Conservation (phyloP, 2,113 vertebrate species). For the Spea multiplicata region DNA sequence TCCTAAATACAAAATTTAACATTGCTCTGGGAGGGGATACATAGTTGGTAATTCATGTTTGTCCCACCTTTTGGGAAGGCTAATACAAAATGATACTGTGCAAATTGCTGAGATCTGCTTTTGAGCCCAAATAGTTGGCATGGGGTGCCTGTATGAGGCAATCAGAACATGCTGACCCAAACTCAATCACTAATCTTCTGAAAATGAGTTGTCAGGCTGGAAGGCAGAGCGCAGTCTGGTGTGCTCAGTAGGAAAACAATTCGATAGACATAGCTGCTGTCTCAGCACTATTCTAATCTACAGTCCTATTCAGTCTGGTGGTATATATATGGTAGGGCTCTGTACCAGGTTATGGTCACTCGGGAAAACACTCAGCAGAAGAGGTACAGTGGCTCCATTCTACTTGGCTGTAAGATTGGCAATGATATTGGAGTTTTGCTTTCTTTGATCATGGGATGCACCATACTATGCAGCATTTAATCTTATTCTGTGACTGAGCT, state of each 20-base stretch:
- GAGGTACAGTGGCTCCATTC: constrained; percentile 37
- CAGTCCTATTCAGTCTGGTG: constrained; percentile 74
- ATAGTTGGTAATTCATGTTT: background rate
- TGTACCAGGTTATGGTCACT: constrained; percentile 17
- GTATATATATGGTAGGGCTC: constrained; percentile 75
- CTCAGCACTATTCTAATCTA: constrained; percentile 76
- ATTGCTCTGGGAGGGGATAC: too few relatives aligned
- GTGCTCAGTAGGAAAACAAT: constrained; percentile 64
- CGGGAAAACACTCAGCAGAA: constrained; percentile 30
- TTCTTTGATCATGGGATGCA: constrained; percentile 11
- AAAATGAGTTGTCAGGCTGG: constrained; percentile 44
- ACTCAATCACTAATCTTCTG: constrained; percentile 58
- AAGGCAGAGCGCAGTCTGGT: constrained; percentile 48
- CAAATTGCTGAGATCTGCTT: constrained; percentile 56
- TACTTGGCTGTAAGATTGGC: constrained; percentile 7
- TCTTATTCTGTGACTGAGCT: constrained; percentile 2
- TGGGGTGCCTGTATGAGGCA: constrained; percentile 56
- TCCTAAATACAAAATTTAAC: too few relatives aligned
- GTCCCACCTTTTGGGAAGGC: background rate
- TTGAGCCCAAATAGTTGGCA: constrained; percentile 48
- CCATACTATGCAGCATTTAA: background rate
- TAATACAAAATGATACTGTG: constrained; percentile 12
- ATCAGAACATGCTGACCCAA: constrained; percentile 59
- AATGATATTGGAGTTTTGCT: constrained; percentile 12
- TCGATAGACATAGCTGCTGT: constrained; percentile 75